These are phyloP conservation scores for Rhodophaea formosa DNA, from an alignment of 2,888 invertebrate genomes.

Conservation along the genomic window DNA sequence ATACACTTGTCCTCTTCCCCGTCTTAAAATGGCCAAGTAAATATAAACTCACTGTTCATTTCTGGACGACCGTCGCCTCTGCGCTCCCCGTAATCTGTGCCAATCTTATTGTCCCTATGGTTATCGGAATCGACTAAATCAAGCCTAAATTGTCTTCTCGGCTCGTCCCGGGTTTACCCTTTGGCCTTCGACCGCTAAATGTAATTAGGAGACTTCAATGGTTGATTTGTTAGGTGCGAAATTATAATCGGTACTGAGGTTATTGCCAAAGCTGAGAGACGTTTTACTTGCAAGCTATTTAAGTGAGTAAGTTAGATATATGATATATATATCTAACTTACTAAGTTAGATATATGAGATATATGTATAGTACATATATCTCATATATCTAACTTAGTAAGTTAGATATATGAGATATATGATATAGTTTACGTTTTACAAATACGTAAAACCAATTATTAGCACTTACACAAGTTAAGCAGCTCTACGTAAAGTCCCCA, in stretches of 20 bases:
- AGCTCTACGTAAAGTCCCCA: too few relatives aligned
- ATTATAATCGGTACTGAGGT: constrained; percentile 7
- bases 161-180: constrained; percentile 34
- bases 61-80: too few relatives aligned
- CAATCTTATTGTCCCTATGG: constrained; percentile 12
- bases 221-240: constrained; percentile 15
- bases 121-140: constrained; percentile 45
- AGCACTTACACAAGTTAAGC: too few relatives aligned
- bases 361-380: too few relatives aligned
- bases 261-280: neutral
- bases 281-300: neutral
- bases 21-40: neutral
- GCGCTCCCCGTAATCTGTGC: neutral
- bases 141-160: constrained; percentile 53
- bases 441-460: too few relatives aligned
- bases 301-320: too few relatives aligned
- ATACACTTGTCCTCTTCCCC: neutral
- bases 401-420: too few relatives aligned
- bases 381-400: too few relatives aligned
- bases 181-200: constrained; percentile 41
- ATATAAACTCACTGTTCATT: neutral
- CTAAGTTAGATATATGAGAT: too few relatives aligned
- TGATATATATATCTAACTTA: too few relatives aligned
- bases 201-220: constrained; percentile 18
- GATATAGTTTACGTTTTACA: too few relatives aligned